These are phyloP conservation scores for Anneissia japonica DNA, from an alignment of 35 echinoderm and acorn worm genomes.

Conservation along the genomic window DNA sequence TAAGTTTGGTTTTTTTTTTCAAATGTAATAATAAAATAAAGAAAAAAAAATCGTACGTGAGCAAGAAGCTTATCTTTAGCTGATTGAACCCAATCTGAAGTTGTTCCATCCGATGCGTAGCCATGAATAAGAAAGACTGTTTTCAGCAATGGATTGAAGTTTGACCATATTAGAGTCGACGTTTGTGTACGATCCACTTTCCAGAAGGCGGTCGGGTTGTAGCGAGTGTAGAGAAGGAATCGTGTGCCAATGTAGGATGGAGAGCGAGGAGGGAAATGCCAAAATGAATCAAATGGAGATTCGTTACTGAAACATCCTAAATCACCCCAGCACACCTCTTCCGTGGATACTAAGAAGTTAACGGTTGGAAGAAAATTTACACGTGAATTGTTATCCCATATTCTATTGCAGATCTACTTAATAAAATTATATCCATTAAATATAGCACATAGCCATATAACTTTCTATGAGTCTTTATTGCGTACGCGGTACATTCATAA, in stretches of 20 bases:
- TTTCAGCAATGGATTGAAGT: background rate
- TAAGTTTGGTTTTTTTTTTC: too few species aligned
- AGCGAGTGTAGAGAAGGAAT: background rate
- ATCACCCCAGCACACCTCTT: slow-evolving; percentile 6
- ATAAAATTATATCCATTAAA: background rate
- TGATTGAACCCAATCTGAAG: background rate
- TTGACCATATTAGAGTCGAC: background rate
- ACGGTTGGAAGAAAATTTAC: background rate
- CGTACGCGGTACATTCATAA: too few species aligned
- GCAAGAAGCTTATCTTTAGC: background rate
- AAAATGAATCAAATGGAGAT: background rate
- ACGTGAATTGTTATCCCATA: background rate
- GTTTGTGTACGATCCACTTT: background rate
- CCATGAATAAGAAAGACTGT: slow-evolving; percentile 6
- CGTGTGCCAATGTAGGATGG: background rate
- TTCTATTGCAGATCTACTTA: background rate
- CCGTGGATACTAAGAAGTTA: background rate
- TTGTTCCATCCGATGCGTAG: background rate
- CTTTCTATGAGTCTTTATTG: too few species aligned
- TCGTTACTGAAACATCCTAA: slow-evolving; percentile 4
- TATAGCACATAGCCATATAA: too few species aligned
- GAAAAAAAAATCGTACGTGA: background rate
- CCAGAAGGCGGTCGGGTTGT: background rate
- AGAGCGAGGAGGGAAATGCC: background rate
- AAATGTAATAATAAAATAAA: too few species aligned